phyloP scores from a whole-genome alignment of 2,113 vertebrate genomes.

The Phylloscopus trochilus region DNA sequence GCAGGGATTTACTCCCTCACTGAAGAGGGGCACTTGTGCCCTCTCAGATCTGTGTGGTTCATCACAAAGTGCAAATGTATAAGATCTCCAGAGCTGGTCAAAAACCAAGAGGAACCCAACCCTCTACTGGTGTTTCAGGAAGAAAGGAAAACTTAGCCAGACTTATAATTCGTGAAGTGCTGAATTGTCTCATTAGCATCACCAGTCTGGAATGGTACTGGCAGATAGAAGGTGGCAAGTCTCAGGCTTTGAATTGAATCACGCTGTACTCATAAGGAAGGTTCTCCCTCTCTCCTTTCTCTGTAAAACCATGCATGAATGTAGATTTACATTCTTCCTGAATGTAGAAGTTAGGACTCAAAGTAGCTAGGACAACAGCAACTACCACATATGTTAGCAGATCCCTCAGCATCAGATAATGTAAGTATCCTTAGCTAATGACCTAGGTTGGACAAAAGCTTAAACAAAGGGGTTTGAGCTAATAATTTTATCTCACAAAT shows the following conservation, averaged over 20 bases:
- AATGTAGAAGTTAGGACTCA: background rate
- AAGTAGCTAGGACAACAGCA: background rate
- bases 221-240: background rate
- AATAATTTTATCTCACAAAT: background rate
- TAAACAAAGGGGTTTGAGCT: background rate
- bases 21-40: background rate
- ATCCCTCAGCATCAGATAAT: background rate
- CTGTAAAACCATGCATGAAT: background rate
- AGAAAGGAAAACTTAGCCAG: background rate
- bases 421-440: background rate
- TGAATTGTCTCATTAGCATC: background rate
- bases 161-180: background rate
- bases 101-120: background rate
- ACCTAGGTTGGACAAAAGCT: background rate
- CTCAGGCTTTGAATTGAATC: background rate
- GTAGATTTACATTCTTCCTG: background rate
- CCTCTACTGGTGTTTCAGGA: background rate
- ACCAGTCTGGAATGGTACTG: background rate
- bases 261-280: background rate
- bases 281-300: background rate
- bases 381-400: background rate
- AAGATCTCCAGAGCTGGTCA: background rate
- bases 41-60: background rate
- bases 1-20: background rate
- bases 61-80: background rate